phyloP scores from a whole-genome alignment of 23 tunicate genomes.

The Botrylloides violaceus region DNA sequence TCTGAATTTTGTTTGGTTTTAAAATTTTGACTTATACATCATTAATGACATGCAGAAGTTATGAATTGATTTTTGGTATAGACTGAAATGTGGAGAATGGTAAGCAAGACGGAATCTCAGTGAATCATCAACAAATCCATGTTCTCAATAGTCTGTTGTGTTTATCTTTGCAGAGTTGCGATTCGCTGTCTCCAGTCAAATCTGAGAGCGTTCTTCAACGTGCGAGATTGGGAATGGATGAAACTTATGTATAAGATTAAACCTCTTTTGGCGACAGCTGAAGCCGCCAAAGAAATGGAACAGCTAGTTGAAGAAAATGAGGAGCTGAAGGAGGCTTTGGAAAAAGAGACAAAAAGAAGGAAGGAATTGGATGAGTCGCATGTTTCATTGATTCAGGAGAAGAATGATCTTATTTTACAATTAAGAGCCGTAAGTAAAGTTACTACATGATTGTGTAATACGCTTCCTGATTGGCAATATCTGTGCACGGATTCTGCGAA shows the following conservation, averaged over 20 bases:
- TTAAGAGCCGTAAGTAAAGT: slow-evolving; percentile 15
- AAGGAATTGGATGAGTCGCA: slow-evolving; percentile 30
- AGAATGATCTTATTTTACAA: slow-evolving; percentile 14
- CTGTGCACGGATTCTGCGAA: no score
- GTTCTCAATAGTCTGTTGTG: background rate
- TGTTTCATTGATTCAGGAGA: slow-evolving; percentile 21
- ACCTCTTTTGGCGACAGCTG: slow-evolving; percentile 94
- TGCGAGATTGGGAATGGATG: slow-evolving; percentile 95
- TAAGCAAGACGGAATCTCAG: background rate
- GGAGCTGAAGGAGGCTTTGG: slow-evolving; percentile 76
- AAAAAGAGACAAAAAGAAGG: slow-evolving; percentile 76
- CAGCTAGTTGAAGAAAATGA: slow-evolving; percentile 64
- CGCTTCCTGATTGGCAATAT: no score
- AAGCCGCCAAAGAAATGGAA: slow-evolving; percentile 88
- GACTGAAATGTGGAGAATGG: no score
- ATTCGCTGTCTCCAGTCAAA: slow-evolving; percentile 80
- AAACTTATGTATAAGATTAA: slow-evolving; percentile 90
- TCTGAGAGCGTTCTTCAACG: slow-evolving; percentile 76
- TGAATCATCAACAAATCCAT: background rate
- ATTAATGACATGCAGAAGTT: no score
- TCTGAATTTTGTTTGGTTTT: no score
- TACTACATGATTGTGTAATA: no score
- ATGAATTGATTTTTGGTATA: no score
- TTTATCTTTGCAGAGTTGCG: slow-evolving; percentile 55
- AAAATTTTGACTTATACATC: no score